Base-by-base conservation (phyloP, 1,140 invertebrate species). In the Muscidifurax raptorellus region DNA sequence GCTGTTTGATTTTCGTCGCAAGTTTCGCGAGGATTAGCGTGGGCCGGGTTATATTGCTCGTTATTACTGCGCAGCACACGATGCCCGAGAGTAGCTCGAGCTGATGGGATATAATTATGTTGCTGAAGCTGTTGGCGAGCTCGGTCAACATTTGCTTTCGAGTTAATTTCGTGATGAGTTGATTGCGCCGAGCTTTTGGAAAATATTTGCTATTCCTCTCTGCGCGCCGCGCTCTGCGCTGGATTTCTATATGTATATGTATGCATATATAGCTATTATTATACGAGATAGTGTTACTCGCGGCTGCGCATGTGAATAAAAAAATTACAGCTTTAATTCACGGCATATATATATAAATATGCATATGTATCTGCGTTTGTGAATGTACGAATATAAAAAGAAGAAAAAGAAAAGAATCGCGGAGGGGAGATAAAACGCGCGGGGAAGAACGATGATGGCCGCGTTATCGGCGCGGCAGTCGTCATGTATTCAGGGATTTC, bases 361-460 rank as follows among this genome's bases (percentile, higher is more conserved):
- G n/a, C n/a, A n/a, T n/a, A n/a, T n/a, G n/a, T n/a, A n/a, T n/a
- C n/a, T n/a, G n/a, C n/a, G n/a, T n/a, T n/a, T n/a, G n/a, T n/a
- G n/a, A n/a, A n/a, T n/a, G n/a, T n/a, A n/a, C n/a, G n/a, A n/a
- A n/a, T n/a, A n/a, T n/a, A n/a, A n/a, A n/a, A 76, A 75, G 79
- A 32, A 74, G 67, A 72, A n/a, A 69, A 59, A 22, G 67, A 59
- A 32, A 4, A 59, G 52, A 59, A 59, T 47, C 18, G 44, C 67
- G 84, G 83, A 67, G 25, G 40, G 85, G 84, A 78, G 69, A 86
- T 32, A 66, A 10, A 44, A 18, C 18, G 67, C n/a, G 67, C n/a
- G n/a, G n/a, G 5, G n/a, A 72, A 80, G 10, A 80, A 84, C 52
- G 32, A 83, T 18, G 76, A 44, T 52, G 36, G 36, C 36, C 7